Conservation (phyloP, 2,888 invertebrate genomes). For the Ellobium chinense region DNA sequence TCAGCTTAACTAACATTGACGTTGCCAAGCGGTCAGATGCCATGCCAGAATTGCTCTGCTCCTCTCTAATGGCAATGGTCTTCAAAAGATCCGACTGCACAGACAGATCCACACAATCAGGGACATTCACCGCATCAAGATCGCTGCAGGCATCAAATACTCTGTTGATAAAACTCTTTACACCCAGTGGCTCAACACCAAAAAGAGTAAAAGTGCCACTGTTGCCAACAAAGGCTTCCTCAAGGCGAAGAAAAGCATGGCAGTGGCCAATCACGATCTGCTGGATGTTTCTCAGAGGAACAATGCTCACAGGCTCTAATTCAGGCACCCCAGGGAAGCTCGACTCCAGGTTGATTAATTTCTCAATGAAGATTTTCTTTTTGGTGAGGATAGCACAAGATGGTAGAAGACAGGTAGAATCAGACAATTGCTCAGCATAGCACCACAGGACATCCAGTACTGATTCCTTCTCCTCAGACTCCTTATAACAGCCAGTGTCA, state of each 20-base stretch:
- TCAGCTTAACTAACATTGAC: conserved; percentile 56
- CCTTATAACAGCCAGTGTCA: not conserved
- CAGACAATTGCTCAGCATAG: conserved; percentile 65
- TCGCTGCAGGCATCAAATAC: conserved; percentile 59
- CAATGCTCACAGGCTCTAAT: conserved; percentile 69
- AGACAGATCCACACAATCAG: conserved; percentile 60
- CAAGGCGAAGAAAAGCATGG: conserved; percentile 70
- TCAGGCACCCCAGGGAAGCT: conserved; percentile 67
- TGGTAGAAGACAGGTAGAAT: conserved; percentile 57
- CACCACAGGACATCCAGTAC: conserved; percentile 72
- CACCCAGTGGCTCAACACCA: conserved; percentile 61
- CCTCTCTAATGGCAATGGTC: conserved; percentile 61
- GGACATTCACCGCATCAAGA: conserved; percentile 42
- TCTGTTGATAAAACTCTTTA: conserved; percentile 62
- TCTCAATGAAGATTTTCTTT: conserved; percentile 65
- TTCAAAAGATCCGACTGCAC: conserved; percentile 63
- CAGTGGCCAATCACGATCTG: conserved; percentile 72
- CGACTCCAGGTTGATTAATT: conserved; percentile 56
- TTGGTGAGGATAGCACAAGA: conserved; percentile 71
- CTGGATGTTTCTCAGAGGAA: conserved; percentile 73
- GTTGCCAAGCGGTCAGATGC: conserved; percentile 66
- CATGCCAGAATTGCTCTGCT: conserved; percentile 55
- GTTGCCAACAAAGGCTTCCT: conserved; percentile 75
- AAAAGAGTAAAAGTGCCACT: conserved; percentile 72
- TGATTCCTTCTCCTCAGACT: not conserved